phyloP scores from a whole-genome alignment of 1,140 invertebrate genomes.

The Thalassaphorura encarpata region DNA sequence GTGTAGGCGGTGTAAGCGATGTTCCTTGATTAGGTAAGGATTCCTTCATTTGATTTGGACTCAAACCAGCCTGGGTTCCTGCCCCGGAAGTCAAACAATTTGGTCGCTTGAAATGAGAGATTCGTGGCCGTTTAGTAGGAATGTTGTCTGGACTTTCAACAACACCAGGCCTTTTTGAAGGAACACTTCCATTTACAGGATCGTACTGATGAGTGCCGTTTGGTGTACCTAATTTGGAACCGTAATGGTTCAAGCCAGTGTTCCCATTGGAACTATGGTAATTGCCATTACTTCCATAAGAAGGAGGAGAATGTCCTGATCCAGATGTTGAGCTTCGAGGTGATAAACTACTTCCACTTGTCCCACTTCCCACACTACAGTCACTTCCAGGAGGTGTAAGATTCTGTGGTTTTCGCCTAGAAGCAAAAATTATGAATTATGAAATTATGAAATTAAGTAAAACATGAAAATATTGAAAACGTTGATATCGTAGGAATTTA shows the following conservation, averaged over 20 bases:
- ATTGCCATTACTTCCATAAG: too few species aligned
- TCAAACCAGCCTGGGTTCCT: background rate
- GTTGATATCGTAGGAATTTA: too few species aligned
- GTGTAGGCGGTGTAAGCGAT: conserved; percentile 1
- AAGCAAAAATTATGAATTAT: conserved; percentile 16
- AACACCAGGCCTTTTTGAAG: too few species aligned
- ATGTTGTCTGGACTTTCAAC: conserved; percentile 12
- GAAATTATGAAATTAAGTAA: too few species aligned
- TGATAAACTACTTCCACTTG: conserved; percentile 27
- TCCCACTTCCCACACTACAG: conserved; percentile 35
- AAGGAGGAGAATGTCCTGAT: conserved; percentile 22
- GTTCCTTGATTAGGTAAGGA: background rate
- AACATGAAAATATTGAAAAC: conserved; percentile 7
- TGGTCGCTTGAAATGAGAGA: conserved; percentile 55
- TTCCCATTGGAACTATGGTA: too few species aligned
- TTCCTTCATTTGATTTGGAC: background rate
- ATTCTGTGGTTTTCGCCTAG: conserved; percentile 73
- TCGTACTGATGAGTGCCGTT: too few species aligned
- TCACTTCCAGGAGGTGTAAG: conserved; percentile 73
- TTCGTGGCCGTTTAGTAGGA: conserved; percentile 61
- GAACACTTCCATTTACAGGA: too few species aligned
- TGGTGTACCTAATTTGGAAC: too few species aligned
- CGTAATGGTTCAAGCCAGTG: too few species aligned
- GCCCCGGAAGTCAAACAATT: conserved; percentile 10
- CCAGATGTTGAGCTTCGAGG: conserved; percentile 19